Evolutionary conservation across 2,797 vertebrate species (phyloP).

Genomic region (Xiphorhynchus erythropygius): DNA sequence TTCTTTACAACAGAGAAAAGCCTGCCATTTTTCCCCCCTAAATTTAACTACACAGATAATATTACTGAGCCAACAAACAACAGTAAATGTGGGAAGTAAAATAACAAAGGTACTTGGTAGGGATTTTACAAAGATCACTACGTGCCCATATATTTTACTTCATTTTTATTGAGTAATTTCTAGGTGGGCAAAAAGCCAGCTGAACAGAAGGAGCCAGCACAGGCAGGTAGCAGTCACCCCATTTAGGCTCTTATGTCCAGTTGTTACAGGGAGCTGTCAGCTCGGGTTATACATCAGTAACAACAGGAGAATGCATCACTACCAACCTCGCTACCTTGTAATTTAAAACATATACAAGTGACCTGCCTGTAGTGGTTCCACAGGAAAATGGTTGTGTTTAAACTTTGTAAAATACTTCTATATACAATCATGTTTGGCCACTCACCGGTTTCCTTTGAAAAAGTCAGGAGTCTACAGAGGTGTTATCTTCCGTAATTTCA

Average conservation of each 20-base stretch:
- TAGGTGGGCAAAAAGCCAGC: conserved; percentile 21
- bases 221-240: not conserved
- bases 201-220: not conserved
- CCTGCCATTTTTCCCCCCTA: not conserved
- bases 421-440: not conserved
- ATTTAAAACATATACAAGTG: not conserved
- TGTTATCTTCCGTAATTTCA: not conserved
- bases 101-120: not conserved
- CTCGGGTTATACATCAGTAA: not conserved
- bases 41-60: not conserved
- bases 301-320: not conserved
- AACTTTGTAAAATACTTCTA: not conserved
- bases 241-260: not conserved
- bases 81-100: not conserved
- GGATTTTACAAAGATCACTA: not conserved
- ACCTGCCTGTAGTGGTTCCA: not conserved
- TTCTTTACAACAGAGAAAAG: not conserved
- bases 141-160: not conserved
- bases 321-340: not conserved
- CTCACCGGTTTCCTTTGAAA: not conserved
- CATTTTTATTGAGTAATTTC: conserved; percentile 7
- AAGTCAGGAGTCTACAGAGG: not conserved
- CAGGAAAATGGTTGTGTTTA: not conserved
- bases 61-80: not conserved
- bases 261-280: conserved; percentile 20